Evolutionary conservation across 2,888 invertebrate species (phyloP).

Genomic region (Anticlea derivata): DNA sequence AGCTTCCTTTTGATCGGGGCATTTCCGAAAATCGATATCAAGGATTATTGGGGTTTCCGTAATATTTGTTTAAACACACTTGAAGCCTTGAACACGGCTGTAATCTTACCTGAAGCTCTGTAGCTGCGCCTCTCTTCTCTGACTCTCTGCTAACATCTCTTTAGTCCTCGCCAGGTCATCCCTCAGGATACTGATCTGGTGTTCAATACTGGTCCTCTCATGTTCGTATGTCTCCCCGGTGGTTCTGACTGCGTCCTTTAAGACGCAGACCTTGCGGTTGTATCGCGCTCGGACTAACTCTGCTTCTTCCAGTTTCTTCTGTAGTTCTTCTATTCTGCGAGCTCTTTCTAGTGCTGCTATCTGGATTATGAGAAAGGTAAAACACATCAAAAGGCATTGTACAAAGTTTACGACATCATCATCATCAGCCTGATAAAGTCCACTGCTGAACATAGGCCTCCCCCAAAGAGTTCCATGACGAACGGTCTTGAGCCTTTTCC

Average conservation of each 20-base stretch:
- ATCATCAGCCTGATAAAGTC: too few relatives aligned
- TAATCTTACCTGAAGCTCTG: slow-evolving; percentile 86
- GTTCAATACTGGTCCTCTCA: slow-evolving; percentile 87
- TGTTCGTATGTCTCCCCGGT: slow-evolving; percentile 87
- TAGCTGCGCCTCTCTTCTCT: slow-evolving; percentile 90
- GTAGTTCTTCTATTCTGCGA: slow-evolving; percentile 92
- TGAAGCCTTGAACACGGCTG: too few relatives aligned
- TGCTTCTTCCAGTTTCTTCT: slow-evolving; percentile 91
- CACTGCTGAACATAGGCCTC: too few relatives aligned
- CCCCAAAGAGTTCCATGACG: too few relatives aligned
- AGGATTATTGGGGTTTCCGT: too few relatives aligned
- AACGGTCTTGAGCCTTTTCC: too few relatives aligned
- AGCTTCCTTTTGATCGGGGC: too few relatives aligned
- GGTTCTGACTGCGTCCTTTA: slow-evolving; percentile 89
- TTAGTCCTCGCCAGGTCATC: slow-evolving; percentile 91
- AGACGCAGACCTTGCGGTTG: slow-evolving; percentile 87
- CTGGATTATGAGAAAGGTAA: slow-evolving; percentile 63
- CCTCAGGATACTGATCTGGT: slow-evolving; percentile 87
- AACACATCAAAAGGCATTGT: too few relatives aligned
- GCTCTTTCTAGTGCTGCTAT: slow-evolving; percentile 92
- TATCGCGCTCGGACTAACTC: slow-evolving; percentile 90
- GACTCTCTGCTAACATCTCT: slow-evolving; percentile 88
- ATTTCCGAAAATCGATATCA: too few relatives aligned
- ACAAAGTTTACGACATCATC: too few relatives aligned
- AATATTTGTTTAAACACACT: too few relatives aligned